phyloP scores from a whole-genome alignment of 1,140 invertebrate species.

The Ridgeia piscesae region DNA sequence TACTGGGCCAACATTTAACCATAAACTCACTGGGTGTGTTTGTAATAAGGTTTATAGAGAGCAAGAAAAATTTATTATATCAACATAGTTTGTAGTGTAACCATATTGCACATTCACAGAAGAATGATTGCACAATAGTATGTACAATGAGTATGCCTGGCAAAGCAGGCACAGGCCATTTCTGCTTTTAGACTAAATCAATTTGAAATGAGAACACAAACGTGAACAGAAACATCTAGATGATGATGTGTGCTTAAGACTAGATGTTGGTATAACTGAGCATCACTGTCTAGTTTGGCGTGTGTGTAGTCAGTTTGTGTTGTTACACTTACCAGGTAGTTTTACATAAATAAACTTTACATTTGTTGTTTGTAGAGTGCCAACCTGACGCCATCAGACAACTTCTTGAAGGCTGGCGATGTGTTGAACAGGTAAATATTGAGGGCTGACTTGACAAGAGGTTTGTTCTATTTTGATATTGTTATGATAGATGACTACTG shows the following conservation, averaged over 20 bases:
- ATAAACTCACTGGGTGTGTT: too few relatives aligned
- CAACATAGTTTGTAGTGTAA: neutral
- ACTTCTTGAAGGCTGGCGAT: slow-evolving; percentile 77
- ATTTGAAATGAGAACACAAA: too few relatives aligned
- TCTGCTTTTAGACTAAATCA: neutral
- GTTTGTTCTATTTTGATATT: too few relatives aligned
- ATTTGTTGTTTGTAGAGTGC: slow-evolving; percentile 52
- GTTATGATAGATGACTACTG: too few relatives aligned
- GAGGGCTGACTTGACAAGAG: neutral
- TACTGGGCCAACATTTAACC: too few relatives aligned
- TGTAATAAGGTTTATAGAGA: too few relatives aligned
- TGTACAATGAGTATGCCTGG: too few relatives aligned
- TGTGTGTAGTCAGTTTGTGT: neutral
- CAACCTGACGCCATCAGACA: slow-evolving; percentile 64
- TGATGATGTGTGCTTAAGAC: neutral
- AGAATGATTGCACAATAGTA: too few relatives aligned
- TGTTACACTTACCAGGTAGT: neutral
- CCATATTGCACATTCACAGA: too few relatives aligned
- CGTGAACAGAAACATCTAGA: too few relatives aligned
- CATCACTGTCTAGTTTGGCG: neutral
- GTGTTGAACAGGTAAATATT: slow-evolving; percentile 64
- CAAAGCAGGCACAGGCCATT: too few relatives aligned
- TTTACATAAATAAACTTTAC: neutral
- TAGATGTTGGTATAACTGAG: neutral
- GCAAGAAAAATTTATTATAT: too few relatives aligned